phyloP scores from a whole-genome alignment of 2,888 invertebrate genomes.

The Listrodromus nycthemerus region DNA sequence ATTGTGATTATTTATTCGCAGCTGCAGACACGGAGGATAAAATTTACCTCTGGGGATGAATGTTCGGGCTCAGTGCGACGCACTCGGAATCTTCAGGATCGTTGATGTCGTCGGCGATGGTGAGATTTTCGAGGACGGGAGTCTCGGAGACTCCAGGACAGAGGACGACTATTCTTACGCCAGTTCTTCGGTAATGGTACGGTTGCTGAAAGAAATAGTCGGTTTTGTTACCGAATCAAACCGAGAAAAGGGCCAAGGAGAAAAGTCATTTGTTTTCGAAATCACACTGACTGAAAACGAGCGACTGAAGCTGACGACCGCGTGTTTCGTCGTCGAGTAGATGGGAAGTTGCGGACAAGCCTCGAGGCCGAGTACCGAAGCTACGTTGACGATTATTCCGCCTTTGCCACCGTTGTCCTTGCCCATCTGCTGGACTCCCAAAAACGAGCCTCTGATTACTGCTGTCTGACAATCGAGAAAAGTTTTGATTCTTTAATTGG shows the following conservation, averaged over 20 bases:
- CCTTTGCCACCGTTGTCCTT: slow-evolving; percentile 85
- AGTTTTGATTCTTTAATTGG: slow-evolving; percentile 28
- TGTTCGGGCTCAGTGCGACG: slow-evolving; percentile 53
- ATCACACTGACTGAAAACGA: slow-evolving; percentile 78
- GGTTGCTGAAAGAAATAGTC: slow-evolving; percentile 76
- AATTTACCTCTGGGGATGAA: slow-evolving; percentile 73
- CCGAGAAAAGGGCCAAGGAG: not conserved
- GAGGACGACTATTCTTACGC: slow-evolving; percentile 79
- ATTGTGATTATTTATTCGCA: not conserved
- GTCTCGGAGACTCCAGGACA: slow-evolving; percentile 79
- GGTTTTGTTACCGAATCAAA: not conserved
- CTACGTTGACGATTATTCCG: slow-evolving; percentile 88
- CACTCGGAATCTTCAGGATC: slow-evolving; percentile 56
- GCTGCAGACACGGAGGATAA: not conserved
- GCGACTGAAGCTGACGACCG: slow-evolving; percentile 81
- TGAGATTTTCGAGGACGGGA: slow-evolving; percentile 67
- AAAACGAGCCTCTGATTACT: slow-evolving; percentile 82
- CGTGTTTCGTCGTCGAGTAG: slow-evolving; percentile 87
- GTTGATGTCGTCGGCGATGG: slow-evolving; percentile 50
- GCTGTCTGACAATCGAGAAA: slow-evolving; percentile 80
- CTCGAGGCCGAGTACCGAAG: slow-evolving; percentile 87
- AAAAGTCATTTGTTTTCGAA: slow-evolving; percentile 1
- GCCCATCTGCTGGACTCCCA: slow-evolving; percentile 85
- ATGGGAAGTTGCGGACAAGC: slow-evolving; percentile 85
- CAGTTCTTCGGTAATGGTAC: slow-evolving; percentile 81